Conservation (phyloP, 2,113 vertebrate species). For the Cromileptes altivelis region DNA sequence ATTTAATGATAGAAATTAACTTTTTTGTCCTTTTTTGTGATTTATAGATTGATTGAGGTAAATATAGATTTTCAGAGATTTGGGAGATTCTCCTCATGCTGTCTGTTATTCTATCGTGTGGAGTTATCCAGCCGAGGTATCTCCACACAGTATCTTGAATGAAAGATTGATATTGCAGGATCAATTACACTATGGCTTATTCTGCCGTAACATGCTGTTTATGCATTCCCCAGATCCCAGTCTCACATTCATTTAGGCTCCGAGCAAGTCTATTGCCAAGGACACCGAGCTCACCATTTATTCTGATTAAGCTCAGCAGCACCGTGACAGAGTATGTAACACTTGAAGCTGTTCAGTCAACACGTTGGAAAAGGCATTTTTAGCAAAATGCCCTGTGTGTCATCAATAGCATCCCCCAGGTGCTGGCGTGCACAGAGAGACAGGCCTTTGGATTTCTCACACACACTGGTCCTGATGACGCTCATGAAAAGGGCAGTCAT, state of each 20-base stretch:
- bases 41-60: not conserved
- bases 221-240: slow-evolving; percentile 19
- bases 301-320: slow-evolving; percentile 49
- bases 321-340: slow-evolving; percentile 13
- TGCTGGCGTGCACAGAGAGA: not conserved
- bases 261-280: slow-evolving; percentile 37
- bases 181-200: not conserved
- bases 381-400: slow-evolving; percentile 1
- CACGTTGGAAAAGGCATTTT: slow-evolving; percentile 23
- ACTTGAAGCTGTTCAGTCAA: slow-evolving; percentile 37
- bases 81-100: not conserved
- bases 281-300: slow-evolving; percentile 37
- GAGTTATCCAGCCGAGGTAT: not conserved
- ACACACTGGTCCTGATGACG: slow-evolving; percentile 47
- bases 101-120: not conserved
- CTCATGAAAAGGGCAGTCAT: slow-evolving; percentile 72
- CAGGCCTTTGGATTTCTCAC: slow-evolving; percentile 18
- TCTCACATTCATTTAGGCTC: slow-evolving; percentile 32
- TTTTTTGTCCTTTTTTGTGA: not conserved
- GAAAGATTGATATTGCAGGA: not conserved
- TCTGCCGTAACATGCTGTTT: slow-evolving; percentile 3
- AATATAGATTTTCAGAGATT: not conserved
- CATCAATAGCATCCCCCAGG: slow-evolving; percentile 16
- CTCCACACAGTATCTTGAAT: not conserved
- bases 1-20: not conserved